These are phyloP conservation scores for Stercorarius parasiticus DNA, from an alignment of 2,113 vertebrate species.

Conservation along the genomic window DNA sequence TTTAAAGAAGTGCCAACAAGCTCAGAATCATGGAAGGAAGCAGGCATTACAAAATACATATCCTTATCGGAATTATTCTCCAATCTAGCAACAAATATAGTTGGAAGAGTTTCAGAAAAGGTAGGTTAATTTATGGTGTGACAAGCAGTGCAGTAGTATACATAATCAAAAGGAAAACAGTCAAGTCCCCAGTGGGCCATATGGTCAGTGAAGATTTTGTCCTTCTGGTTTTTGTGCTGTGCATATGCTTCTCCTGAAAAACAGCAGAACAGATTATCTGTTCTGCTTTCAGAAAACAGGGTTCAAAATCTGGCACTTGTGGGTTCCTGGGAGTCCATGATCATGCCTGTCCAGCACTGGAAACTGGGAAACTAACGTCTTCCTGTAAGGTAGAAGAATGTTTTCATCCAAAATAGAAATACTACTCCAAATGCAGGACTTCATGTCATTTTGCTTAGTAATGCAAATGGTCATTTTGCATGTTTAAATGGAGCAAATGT, in stretches of 20 bases:
- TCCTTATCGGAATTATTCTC: not conserved
- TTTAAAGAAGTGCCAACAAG: constrained; percentile 36
- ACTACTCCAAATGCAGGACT: not conserved
- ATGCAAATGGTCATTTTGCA: not conserved
- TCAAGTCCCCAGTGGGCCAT: not conserved
- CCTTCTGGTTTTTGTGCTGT: not conserved
- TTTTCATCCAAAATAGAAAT: not conserved
- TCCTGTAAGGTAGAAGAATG: not conserved
- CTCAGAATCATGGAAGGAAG: constrained; percentile 5
- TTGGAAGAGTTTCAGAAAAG: not conserved
- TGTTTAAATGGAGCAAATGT: not conserved
- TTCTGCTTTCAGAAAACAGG: not conserved
- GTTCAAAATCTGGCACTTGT: not conserved
- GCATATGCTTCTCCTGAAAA: not conserved
- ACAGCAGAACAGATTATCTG: not conserved
- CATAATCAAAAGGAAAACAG: not conserved
- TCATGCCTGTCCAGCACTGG: not conserved
- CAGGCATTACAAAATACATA: not conserved
- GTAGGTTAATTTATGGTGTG: not conserved
- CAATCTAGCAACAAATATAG: not conserved
- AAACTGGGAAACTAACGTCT: not conserved
- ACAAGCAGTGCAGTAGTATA: not conserved
- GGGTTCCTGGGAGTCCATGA: not conserved
- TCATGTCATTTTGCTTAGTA: not conserved
- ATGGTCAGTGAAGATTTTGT: not conserved